Conservation (phyloP, 2,113 vertebrate genomes). For the Mustelus asterias region DNA sequence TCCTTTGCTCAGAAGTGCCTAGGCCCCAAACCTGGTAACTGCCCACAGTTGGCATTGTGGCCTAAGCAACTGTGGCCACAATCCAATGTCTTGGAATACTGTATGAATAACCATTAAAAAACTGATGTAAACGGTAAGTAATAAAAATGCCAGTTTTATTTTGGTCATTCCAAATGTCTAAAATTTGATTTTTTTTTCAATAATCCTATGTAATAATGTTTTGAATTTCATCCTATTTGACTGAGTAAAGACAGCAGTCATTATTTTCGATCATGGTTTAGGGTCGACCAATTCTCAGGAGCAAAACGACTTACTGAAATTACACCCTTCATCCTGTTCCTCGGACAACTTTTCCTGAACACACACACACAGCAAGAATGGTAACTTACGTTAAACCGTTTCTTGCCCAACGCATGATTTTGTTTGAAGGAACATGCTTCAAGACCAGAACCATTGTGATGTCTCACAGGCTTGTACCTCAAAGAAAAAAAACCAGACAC, state of each 20-base stretch:
- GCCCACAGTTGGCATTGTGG: neutral
- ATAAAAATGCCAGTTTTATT: slow-evolving; percentile 15
- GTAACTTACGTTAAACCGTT: neutral
- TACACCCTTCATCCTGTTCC: neutral
- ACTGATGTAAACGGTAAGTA: neutral
- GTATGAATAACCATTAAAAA: neutral
- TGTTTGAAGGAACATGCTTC: neutral
- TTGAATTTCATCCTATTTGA: neutral
- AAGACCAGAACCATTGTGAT: neutral
- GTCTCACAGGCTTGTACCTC: neutral
- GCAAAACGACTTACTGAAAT: neutral
- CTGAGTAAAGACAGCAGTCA: neutral
- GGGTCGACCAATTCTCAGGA: neutral
- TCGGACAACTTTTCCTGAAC: neutral
- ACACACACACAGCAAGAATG: neutral
- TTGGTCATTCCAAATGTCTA: neutral
- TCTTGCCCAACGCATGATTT: neutral
- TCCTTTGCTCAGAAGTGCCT: neutral
- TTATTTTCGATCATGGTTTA: neutral
- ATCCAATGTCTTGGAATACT: neutral
- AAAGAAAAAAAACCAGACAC: neutral
- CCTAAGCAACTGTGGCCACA: neutral
- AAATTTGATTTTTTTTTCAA: slow-evolving; percentile 5
- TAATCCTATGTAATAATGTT: neutral
- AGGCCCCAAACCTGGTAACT: neutral